Evolutionary conservation across 2,888 invertebrate species (phyloP).

Genomic region (Tetropium fuscum): DNA sequence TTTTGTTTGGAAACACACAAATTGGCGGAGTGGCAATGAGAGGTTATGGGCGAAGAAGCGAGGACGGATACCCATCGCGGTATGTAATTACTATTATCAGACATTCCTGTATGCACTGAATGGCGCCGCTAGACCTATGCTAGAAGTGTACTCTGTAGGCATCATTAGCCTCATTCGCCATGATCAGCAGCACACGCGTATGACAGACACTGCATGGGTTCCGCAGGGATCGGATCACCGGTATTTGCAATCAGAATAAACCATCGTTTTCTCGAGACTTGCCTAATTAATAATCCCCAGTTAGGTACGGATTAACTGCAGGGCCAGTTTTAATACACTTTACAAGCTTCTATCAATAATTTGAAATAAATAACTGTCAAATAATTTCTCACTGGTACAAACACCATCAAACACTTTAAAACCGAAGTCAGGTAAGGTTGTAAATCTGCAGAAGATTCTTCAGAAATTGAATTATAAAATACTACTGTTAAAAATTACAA

Average conservation of each 20-base stretch:
- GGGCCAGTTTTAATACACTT: too few relatives aligned
- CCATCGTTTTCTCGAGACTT: slow-evolving; percentile 13
- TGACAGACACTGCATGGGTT: slow-evolving; percentile 4
- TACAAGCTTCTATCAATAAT: too few relatives aligned
- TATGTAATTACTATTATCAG: slow-evolving; percentile 21
- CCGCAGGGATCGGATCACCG: slow-evolving; percentile 6
- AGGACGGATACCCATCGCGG: not conserved
- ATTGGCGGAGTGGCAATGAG: slow-evolving; percentile 2
- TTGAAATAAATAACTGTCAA: too few relatives aligned
- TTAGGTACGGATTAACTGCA: too few relatives aligned
- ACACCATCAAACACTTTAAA: too few relatives aligned
- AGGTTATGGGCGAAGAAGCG: not conserved
- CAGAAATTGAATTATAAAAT: too few relatives aligned
- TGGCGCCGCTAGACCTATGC: slow-evolving; percentile 36
- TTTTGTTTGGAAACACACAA: slow-evolving; percentile 10
- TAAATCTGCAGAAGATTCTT: too few relatives aligned
- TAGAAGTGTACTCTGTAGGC: slow-evolving; percentile 24
- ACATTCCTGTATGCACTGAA: slow-evolving; percentile 29
- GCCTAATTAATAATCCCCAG: too few relatives aligned
- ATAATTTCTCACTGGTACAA: too few relatives aligned
- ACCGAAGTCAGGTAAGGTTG: too few relatives aligned
- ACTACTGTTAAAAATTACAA: too few relatives aligned
- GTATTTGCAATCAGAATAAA: slow-evolving; percentile 10
- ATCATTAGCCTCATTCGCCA: slow-evolving; percentile 34
- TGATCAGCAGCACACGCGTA: slow-evolving; percentile 32